Conservation (phyloP, 2,797 vertebrate species). For the Poecilia gillii region DNA sequence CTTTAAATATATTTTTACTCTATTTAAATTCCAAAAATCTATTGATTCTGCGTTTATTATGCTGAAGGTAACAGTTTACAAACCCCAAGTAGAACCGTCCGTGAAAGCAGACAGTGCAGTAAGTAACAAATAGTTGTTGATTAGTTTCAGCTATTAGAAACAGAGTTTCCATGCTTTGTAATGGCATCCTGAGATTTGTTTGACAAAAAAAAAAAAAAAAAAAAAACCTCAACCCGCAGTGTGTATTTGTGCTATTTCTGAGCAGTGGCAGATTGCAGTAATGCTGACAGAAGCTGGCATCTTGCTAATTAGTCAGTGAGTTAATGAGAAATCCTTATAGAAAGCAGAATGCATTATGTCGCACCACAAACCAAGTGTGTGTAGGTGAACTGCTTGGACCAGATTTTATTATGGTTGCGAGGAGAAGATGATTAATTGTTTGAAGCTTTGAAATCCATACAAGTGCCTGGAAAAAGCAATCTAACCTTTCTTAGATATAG, state of each 20-base stretch:
- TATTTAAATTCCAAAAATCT: background rate
- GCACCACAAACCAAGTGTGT: background rate
- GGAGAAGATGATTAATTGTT: background rate
- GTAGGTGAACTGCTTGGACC: constrained; percentile 2
- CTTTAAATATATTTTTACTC: background rate
- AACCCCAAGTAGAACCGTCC: background rate
- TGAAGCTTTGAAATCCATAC: background rate
- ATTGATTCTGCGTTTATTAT: background rate
- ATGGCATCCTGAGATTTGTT: constrained; percentile 6
- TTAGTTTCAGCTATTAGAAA: constrained; percentile 1
- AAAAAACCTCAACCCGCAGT: constrained; percentile 1
- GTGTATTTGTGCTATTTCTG: constrained; percentile 30
- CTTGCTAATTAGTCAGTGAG: constrained; percentile 38
- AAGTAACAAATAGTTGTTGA: constrained; percentile 1
- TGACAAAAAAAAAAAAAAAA: constrained; percentile 23
- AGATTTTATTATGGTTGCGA: background rate
- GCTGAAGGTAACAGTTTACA: constrained; percentile 19
- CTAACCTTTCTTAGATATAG: background rate
- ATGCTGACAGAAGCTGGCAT: constrained; percentile 28
- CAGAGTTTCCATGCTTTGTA: background rate
- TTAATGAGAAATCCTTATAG: constrained; percentile 34
- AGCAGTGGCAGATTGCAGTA: constrained; percentile 40
- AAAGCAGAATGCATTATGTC: constrained; percentile 12
- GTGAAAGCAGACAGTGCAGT: constrained; percentile 15
- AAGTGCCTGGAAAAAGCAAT: background rate